Conservation (phyloP, 2,113 vertebrate species). For the Sceloporus undulatus region DNA sequence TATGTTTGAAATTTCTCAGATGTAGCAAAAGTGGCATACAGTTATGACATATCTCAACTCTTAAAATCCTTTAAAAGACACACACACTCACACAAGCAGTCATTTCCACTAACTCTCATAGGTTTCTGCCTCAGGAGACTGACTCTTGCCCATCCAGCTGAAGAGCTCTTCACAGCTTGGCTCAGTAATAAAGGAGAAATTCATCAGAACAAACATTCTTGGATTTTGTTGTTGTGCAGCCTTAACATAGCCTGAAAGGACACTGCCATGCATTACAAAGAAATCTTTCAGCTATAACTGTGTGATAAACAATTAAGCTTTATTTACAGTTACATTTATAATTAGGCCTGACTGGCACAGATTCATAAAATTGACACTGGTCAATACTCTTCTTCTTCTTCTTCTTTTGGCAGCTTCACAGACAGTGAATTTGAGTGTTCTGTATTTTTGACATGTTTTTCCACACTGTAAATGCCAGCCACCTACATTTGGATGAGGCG, state of each 20-base stretch:
- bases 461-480: slow-evolving; percentile 59
- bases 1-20: not conserved
- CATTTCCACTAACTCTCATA: not conserved
- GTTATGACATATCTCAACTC: not conserved
- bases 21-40: not conserved
- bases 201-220: slow-evolving; percentile 20
- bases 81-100: too few species aligned
- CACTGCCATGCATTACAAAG: slow-evolving; percentile 40
- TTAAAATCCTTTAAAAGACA: not conserved
- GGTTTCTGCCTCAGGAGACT: not conserved
- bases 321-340: slow-evolving; percentile 72
- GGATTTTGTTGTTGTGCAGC: slow-evolving; percentile 17
- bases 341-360: slow-evolving; percentile 66
- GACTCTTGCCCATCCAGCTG: not conserved
- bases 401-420: slow-evolving; percentile 63
- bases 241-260: slow-evolving; percentile 23
- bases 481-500: slow-evolving; percentile 52
- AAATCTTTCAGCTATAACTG: slow-evolving; percentile 57
- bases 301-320: slow-evolving; percentile 65
- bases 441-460: slow-evolving; percentile 72
- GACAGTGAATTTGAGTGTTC: slow-evolving; percentile 60
- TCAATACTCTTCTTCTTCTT: slow-evolving; percentile 64
- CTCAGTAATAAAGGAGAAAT: slow-evolving; percentile 35
- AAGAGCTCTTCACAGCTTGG: slow-evolving; percentile 17
- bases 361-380: slow-evolving; percentile 62